These are phyloP conservation scores for Cheilosia pagana DNA, from an alignment of 2,888 invertebrate species.

Conservation along the genomic window DNA sequence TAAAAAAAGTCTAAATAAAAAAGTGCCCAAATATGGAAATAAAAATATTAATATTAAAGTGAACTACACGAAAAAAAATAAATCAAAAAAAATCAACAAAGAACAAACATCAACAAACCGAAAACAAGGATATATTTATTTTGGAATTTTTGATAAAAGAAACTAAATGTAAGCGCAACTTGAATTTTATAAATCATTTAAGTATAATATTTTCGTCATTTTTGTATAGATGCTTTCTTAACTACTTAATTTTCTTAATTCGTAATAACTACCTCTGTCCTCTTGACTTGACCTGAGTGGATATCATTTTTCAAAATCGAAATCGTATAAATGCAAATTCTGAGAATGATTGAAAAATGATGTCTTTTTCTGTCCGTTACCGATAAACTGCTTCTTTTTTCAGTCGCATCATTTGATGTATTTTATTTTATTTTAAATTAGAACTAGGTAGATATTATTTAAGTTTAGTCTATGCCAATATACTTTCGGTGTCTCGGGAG, in stretches of 20 bases:
- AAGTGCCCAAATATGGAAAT: slow-evolving; percentile 57
- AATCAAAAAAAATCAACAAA: too few relatives aligned
- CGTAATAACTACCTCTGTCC: neutral
- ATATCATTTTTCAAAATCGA: slow-evolving; percentile 67
- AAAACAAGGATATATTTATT: slow-evolving; percentile 51
- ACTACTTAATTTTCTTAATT: neutral
- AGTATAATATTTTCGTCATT: neutral
- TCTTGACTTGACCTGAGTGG: neutral
- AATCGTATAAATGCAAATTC: slow-evolving; percentile 70
- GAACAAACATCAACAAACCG: neutral
- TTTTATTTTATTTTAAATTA: slow-evolving; percentile 1
- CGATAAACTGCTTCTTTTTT: neutral
- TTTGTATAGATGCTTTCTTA: neutral
- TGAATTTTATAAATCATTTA: neutral
- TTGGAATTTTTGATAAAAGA: slow-evolving; percentile 52
- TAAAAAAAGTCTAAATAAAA: slow-evolving; percentile 22
- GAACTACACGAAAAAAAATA: slow-evolving; percentile 11
- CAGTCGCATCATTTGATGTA: slow-evolving; percentile 12
- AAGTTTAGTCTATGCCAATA: neutral
- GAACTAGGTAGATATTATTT: neutral
- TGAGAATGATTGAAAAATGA: slow-evolving; percentile 74
- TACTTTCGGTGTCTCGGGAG: neutral
- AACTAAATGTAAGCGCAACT: slow-evolving; percentile 27
- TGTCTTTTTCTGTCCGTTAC: slow-evolving; percentile 27
- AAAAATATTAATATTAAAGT: slow-evolving; percentile 33